Evolutionary conservation across 2,113 vertebrate genomes (phyloP).

Genomic region (Micronisus gabar): DNA sequence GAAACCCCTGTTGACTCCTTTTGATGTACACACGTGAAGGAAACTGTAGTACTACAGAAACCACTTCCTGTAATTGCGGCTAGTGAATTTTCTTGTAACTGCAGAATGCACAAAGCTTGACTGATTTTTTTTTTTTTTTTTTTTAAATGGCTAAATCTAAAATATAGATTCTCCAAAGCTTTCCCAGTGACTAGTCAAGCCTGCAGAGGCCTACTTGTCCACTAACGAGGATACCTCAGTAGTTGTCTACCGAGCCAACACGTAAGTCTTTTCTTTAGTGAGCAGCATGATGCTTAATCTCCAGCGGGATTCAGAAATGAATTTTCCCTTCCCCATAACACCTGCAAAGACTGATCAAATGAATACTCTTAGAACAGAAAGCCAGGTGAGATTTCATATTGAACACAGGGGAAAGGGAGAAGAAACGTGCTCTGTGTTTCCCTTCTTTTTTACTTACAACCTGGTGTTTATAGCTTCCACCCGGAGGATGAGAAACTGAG

Average conservation of each 20-base stretch:
- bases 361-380: not conserved
- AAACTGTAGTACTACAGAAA: not conserved
- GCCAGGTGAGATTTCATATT: not conserved
- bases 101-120: not conserved
- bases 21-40: accelerated
- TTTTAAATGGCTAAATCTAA: not conserved
- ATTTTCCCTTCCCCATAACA: not conserved
- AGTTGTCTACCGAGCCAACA: not conserved
- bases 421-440: not conserved
- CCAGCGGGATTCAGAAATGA: not conserved
- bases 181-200: not conserved
- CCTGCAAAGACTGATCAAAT: not conserved
- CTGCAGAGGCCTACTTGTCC: not conserved
- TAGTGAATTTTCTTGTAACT: not conserved
- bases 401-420: not conserved
- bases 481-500: not conserved
- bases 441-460: not conserved
- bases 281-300: not conserved
- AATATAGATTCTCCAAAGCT: not conserved
- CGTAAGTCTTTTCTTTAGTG: not conserved
- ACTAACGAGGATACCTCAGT: not conserved
- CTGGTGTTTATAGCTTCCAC: not conserved
- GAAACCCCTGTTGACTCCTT: not conserved
- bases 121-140: not conserved
- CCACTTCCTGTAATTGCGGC: not conserved